These are phyloP conservation scores for Blastobasis lacticolella DNA, from an alignment of 2,888 invertebrate species.

Conservation along the genomic window DNA sequence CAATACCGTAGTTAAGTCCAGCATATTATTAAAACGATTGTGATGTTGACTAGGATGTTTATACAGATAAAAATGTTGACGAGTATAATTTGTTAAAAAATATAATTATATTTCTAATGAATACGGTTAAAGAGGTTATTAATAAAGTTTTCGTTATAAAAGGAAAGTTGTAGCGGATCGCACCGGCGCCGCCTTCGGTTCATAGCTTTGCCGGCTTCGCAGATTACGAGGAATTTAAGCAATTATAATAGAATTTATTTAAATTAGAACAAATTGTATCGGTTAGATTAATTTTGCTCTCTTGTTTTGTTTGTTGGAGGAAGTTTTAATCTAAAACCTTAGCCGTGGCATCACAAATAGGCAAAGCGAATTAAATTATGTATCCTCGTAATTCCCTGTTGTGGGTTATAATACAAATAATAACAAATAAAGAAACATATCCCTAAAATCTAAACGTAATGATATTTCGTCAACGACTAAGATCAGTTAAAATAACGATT, in stretches of 20 bases:
- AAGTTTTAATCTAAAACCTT: no score
- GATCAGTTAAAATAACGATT: neutral
- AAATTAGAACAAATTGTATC: neutral
- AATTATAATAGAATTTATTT: conserved; percentile 4
- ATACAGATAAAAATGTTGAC: conserved; percentile 56
- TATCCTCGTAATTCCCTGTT: neutral
- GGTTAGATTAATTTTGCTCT: neutral
- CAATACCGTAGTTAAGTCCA: conserved; percentile 47
- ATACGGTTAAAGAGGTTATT: conserved; percentile 28
- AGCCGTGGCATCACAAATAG: no score
- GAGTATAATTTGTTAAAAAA: conserved; percentile 56
- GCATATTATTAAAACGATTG: conserved; percentile 59
- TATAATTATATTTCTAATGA: conserved; percentile 52
- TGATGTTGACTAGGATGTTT: conserved; percentile 65
- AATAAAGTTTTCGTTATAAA: conserved; percentile 26
- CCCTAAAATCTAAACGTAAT: neutral
- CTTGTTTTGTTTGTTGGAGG: neutral
- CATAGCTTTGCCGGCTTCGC: conserved; percentile 3
- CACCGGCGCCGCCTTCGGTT: conserved; percentile 4
- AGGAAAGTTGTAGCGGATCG: conserved; percentile 7
- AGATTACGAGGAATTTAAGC: conserved; percentile 4
- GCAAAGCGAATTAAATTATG: no score
- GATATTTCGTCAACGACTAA: neutral
- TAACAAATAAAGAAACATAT: neutral
- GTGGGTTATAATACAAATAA: neutral